Base-by-base conservation (phyloP, 64 coral and sea anemone genomes). In the Dendronephthya gigantea region DNA sequence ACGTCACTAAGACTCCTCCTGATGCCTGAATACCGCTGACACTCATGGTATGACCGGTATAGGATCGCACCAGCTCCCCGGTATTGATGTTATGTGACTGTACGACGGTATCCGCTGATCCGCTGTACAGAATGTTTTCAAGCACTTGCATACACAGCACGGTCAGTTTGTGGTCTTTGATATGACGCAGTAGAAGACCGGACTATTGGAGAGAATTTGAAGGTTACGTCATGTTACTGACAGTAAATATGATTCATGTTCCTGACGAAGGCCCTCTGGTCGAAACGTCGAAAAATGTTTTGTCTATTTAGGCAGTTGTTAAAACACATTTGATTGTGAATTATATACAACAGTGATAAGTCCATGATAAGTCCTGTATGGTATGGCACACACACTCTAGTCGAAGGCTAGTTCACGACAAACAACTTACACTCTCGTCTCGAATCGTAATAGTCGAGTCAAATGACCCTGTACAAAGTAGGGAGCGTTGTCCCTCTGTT, bases 401-500 rank as follows among this genome's bases (percentile, higher is more conserved):
- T n/a, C n/a, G n/a, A n/a, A n/a, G n/a, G n/a, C n/a, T n/a, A n/a
- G n/a, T n/a, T n/a, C n/a, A n/a, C n/a, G n/a, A 1, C 30, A 25
- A 6, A 8, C 36, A 79, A 79, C 37, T 82, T 91, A 97, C 94
- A 91, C 90, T 91, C 25, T 88, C 85, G 74, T 97, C 94, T 82
- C 91, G 88, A 83, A 97, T 91, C 19, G 94, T 47, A 37, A 97
- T 87, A 15, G 91, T 93, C 0, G 94, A 92, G 81, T 93, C 95
- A 68, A 93, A 98, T 13, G 95, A 98, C 22, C 92, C 95, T 2
- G 92, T 91, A 68, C 95, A 98, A 34, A 98, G 70, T 25, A 98
- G 51, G n/a, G 83, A 87, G 28, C 92, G 88, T 28, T 98, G 89
- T 48, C 87, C 92, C 40, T 93, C 95, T 48, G 92, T 93, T 15